Base-by-base conservation (phyloP, 2,797 vertebrate genomes). In the Myripristis murdjan region DNA sequence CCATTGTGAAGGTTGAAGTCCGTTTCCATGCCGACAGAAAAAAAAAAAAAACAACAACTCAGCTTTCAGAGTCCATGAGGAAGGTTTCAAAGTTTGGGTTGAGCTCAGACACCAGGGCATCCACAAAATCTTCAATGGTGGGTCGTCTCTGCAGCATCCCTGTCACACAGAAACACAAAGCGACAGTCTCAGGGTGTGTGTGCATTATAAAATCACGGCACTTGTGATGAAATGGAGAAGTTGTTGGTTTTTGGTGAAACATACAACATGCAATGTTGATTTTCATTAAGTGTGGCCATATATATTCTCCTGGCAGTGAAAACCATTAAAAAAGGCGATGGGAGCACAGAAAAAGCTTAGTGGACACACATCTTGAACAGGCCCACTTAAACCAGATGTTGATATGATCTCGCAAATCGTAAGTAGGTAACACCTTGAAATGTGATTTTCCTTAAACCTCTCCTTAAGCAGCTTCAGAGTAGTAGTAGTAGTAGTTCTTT, bases 91-190 rank as follows among this genome's bases (percentile, higher is more conserved):
- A 98, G 92, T 99, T 95, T 0, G 93, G 95, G 81, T 98, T 94
- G 81, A 99, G 92, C 84, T 99, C 97, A 0, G 96, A 96, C 83
- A 98, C 96, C 18, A 99, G 94, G 0, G 98, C 96, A 0, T 96
- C 95, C 80, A 99, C 98, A 57, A 98, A 96, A 80, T 99, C 98
- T 66, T 98, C 96, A 0, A 95, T 79, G 20, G 96, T 97, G 56
- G 96, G 98, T 0, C 83, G 87, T 82, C 95, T 97, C 94, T 97
- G 96, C 73, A 99, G 95, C 98, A 99, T 97, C 52, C 96, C 98
- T 99, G 91, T 57, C 51, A 65, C 79, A 91, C 64, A 65, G 11
- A 77, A 72, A 57, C 18, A 61, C 24, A 68, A 16, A 68, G 41
- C 12, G 26, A n/a, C 6, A 3, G 14, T 54, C 62, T 75, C 2